Conservation (phyloP, 1,140 invertebrate species). For the Trigoniulus corallinus region DNA sequence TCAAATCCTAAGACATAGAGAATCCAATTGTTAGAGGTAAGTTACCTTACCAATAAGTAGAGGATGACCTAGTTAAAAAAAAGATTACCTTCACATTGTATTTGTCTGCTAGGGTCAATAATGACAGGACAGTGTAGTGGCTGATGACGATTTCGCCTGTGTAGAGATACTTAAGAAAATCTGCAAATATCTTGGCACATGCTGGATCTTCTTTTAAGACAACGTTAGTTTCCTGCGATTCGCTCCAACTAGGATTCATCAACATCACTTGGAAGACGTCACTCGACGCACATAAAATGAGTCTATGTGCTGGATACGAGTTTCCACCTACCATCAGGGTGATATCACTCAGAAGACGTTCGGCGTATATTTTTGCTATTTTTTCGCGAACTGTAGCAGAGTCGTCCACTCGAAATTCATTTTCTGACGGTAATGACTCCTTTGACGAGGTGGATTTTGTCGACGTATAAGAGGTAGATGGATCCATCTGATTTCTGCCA, state of each 20-base stretch:
- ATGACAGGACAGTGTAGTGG: constrained; percentile 60
- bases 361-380: constrained; percentile 63
- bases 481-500: no score
- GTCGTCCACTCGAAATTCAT: constrained; percentile 38
- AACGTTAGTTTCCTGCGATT: constrained; percentile 66
- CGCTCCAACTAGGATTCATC: constrained; percentile 82
- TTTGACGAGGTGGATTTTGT: no score
- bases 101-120: constrained; percentile 77
- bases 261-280: constrained; percentile 94
- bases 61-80: neutral
- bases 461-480: no score
- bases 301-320: constrained; percentile 69
- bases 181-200: constrained; percentile 66
- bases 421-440: no score
- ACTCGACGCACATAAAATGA: constrained; percentile 84
- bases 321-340: constrained; percentile 57
- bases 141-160: constrained; percentile 75
- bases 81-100: constrained; percentile 65
- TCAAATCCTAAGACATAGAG: constrained; percentile 43
- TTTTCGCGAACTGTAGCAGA: constrained; percentile 57
- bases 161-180: constrained; percentile 84
- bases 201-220: constrained; percentile 67
- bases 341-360: constrained; percentile 70
- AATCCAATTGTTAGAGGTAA: constrained; percentile 10
- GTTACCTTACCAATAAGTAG: neutral